These are phyloP conservation scores for Helostoma temminkii DNA, from an alignment of 2,797 vertebrate genomes.

Conservation along the genomic window DNA sequence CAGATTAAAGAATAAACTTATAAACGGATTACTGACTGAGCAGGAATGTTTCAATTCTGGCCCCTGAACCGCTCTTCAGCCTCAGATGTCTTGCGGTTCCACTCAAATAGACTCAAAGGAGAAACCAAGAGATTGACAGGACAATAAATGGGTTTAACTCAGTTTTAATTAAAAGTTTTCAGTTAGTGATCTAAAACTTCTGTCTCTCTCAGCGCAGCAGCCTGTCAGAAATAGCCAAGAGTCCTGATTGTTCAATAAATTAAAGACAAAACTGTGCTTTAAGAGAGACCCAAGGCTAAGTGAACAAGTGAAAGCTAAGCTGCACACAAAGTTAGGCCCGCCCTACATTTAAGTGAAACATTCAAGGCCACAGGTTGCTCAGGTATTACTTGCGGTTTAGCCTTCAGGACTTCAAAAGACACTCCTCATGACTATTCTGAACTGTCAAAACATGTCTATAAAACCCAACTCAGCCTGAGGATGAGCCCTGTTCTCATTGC, in stretches of 20 bases:
- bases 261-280: constrained; percentile 4
- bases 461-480: constrained; percentile 43
- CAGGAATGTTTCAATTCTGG: constrained; percentile 83
- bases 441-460: constrained; percentile 76
- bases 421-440: constrained; percentile 68
- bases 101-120: constrained; percentile 64
- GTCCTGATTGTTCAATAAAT: background rate
- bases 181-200: constrained; percentile 8
- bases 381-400: constrained; percentile 70
- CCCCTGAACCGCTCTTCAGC: constrained; percentile 58
- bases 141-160: constrained; percentile 61
- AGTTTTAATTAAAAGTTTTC: constrained; percentile 6
- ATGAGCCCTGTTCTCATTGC: constrained; percentile 15
- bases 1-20: constrained; percentile 78
- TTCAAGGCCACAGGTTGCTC: constrained; percentile 51
- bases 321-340: constrained; percentile 20
- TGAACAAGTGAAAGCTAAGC: constrained; percentile 38
- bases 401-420: constrained; percentile 62
- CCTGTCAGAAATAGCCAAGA: constrained; percentile 4
- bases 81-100: constrained; percentile 55
- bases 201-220: background rate
- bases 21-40: constrained; percentile 80
- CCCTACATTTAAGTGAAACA: constrained; percentile 42
- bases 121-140: constrained; percentile 66
- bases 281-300: background rate